phyloP scores from a whole-genome alignment of 2,113 vertebrate species.

The Misgurnus mizolepis region DNA sequence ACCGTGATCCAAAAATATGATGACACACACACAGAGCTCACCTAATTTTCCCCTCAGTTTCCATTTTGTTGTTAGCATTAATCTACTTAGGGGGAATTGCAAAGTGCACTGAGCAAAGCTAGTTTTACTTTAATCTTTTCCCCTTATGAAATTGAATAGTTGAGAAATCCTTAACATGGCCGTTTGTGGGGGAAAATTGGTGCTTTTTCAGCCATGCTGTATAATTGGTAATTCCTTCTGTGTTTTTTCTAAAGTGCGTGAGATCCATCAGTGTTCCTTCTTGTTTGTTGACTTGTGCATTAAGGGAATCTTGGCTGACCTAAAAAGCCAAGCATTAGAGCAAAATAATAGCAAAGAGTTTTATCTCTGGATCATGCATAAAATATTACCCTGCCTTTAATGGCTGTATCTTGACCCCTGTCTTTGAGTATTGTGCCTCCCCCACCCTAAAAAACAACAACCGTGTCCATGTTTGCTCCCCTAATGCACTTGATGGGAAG shows the following conservation, averaged over 20 bases:
- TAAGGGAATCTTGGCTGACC: slow-evolving; percentile 36
- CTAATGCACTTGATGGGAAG: slow-evolving; percentile 46
- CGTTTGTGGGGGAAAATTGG: slow-evolving; percentile 20
- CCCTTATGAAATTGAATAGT: slow-evolving; percentile 23
- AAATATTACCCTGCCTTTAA: slow-evolving; percentile 53
- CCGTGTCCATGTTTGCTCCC: slow-evolving; percentile 28
- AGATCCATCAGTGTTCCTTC: slow-evolving; percentile 28
- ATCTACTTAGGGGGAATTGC: slow-evolving; percentile 44
- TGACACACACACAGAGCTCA: slow-evolving; percentile 47
- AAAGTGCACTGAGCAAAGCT: slow-evolving; percentile 36
- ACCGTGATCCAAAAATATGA: slow-evolving; percentile 12
- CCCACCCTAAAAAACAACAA: slow-evolving; percentile 6
- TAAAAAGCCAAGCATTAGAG: slow-evolving; percentile 50
- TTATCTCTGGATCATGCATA: slow-evolving; percentile 54
- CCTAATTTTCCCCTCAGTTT: slow-evolving; percentile 34
- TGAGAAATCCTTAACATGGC: slow-evolving; percentile 33
- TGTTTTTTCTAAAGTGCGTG: slow-evolving; percentile 27
- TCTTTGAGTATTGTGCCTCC: slow-evolving; percentile 31
- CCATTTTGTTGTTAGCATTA: slow-evolving; percentile 32
- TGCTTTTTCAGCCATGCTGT: neutral
- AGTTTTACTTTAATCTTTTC: slow-evolving; percentile 37
- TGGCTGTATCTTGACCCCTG: slow-evolving; percentile 36
- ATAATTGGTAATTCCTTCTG: slow-evolving; percentile 14
- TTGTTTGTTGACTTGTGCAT: slow-evolving; percentile 28
- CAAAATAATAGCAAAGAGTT: slow-evolving; percentile 44